Evolutionary conservation across 2,888 invertebrate genomes (phyloP).

Genomic region (Cremastobaeus sp.): DNA sequence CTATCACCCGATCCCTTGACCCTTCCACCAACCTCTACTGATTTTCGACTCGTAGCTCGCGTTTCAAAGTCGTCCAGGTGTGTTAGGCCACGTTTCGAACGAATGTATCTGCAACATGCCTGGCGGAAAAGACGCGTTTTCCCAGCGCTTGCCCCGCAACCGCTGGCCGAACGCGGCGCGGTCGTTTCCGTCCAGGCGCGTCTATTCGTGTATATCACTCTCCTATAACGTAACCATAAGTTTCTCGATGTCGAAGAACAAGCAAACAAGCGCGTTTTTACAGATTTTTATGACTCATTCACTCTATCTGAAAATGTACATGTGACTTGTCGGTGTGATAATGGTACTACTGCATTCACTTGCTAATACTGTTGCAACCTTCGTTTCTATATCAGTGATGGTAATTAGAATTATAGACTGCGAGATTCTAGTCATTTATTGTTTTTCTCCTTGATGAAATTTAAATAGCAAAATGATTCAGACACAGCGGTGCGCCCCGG

Average conservation of each 20-base stretch:
- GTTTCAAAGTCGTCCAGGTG: constrained; percentile 30
- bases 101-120: constrained; percentile 29
- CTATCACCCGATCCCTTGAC: constrained; percentile 20
- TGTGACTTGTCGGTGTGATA: constrained; percentile 60
- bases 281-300: constrained; percentile 56
- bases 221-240: constrained; percentile 52
- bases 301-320: constrained; percentile 57
- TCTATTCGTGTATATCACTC: constrained; percentile 53
- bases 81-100: constrained; percentile 41
- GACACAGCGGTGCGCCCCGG: background rate
- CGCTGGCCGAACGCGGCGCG: constrained; percentile 7
- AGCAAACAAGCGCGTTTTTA: constrained; percentile 48
- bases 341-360: constrained; percentile 56
- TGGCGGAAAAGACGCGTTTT: constrained; percentile 9
- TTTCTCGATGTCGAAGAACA: constrained; percentile 42
- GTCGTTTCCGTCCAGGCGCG: constrained; percentile 10
- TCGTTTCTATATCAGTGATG: constrained; percentile 54
- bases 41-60: background rate
- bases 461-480: constrained; percentile 50
- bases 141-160: background rate
- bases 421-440: constrained; percentile 42
- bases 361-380: constrained; percentile 50
- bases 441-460: constrained; percentile 7
- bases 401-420: constrained; percentile 45
- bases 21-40: constrained; percentile 1